Percentiles rank a stretch among this genome's conserved stretches.
Conservation (phyloP, 2,888 invertebrate species). For the Lampropteryx suffumata region DNA sequence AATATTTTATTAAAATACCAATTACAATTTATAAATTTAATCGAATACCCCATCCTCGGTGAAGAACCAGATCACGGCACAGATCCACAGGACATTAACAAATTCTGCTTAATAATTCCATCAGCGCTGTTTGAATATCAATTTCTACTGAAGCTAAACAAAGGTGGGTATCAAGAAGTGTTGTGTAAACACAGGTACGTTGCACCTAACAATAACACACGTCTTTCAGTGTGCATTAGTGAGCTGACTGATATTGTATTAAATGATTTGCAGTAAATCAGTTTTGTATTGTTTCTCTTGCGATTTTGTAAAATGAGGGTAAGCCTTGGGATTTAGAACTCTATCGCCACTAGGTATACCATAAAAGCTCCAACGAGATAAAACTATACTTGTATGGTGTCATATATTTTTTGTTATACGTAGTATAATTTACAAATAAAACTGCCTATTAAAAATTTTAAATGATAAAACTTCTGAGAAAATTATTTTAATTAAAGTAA, state of each 20-base stretch:
- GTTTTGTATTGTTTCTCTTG: not conserved
- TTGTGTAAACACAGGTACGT: constrained; percentile 63
- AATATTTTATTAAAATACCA: too few relatives aligned
- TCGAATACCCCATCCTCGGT: constrained; percentile 8
- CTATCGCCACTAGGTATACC: too few relatives aligned
- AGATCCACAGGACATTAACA: constrained; percentile 68
- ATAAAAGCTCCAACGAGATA: too few relatives aligned
- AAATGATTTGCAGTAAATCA: constrained; percentile 1
- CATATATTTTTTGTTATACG: too few relatives aligned
- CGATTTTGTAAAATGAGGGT: not conserved
- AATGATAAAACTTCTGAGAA: not conserved
- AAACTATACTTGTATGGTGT: too few relatives aligned
- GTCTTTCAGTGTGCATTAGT: constrained; percentile 6
- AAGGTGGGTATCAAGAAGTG: constrained; percentile 56
- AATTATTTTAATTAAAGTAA: not conserved
- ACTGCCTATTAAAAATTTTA: too few relatives aligned
- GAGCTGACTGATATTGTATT: constrained; percentile 9
- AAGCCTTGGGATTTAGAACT: not conserved
- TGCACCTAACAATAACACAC: constrained; percentile 52
- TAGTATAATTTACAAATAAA: too few relatives aligned
- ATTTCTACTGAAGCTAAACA: constrained; percentile 56
- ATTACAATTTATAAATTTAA: too few relatives aligned
- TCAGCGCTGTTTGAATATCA: constrained; percentile 46
- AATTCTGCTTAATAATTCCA: constrained; percentile 54
- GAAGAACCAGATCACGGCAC: constrained; percentile 39